Evolutionary conservation across 2,113 vertebrate genomes (phyloP), one percentile per base, ranked within the genome.

Genomic region (Saguinus imperator): DNA sequence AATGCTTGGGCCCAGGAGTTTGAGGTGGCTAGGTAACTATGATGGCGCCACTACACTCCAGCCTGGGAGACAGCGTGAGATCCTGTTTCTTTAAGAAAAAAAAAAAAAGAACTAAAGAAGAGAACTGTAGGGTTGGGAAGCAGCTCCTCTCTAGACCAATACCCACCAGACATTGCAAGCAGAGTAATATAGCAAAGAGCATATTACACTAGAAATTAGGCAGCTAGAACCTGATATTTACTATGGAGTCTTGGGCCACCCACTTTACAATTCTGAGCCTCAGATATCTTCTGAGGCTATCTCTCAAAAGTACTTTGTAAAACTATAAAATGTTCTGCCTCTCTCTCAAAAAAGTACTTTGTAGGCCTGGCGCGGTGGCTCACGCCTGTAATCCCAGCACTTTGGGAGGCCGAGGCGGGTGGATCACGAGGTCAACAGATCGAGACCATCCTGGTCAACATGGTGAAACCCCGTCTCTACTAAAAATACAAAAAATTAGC

Each of bases 91-190:
- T 64, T 64, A 64, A 29, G 12, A 29, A 32, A 32, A 64, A 29
- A 64, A 29, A 27, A 64, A 64, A 64, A 98, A 98, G 93, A 43
- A 40, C 29, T 0, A 61, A n/a, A 95, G 81, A 94, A 85, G 23
- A 68, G 64, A 98, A 85, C 35, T 81, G 76, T 27, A 94, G 87
- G 96, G 75, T 92, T 96, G 93, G 7, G 94, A 96, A 87, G 35
- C 40, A 95, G 73, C 37, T 96, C 43, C 37, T 88, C 72, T 85
- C 35, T 17, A 72, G 68, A 80, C 21, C 2, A 87, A 25, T 16
- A 75, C 43, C 18, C n/a, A 87, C 13, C 20, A 73, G 55, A 75
- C 14, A 50, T 23, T 16, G 52, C 55, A 37, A 58, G 37, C 16
- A 35, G 55, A 73, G 27, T 85, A 61, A 72, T 18, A 87, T 1